phyloP scores from a whole-genome alignment of 2,113 vertebrate species.

The Xiphias gladius region DNA sequence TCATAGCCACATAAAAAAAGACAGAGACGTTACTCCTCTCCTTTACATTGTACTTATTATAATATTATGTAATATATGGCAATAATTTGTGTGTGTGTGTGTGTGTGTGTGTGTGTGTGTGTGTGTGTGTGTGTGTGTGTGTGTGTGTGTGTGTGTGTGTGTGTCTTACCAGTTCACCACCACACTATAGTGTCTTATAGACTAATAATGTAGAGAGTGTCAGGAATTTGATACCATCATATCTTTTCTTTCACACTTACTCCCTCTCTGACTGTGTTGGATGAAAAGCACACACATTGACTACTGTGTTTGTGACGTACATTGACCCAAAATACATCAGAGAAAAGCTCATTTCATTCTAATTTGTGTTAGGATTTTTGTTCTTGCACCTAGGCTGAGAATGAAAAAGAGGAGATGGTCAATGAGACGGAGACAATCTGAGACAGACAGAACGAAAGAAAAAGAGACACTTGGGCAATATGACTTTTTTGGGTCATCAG shows the following conservation, averaged over 20 bases:
- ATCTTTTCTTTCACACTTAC: not conserved
- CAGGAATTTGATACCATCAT: not conserved
- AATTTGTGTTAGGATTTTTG: not conserved
- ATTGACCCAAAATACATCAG: not conserved
- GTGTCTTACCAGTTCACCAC: not conserved
- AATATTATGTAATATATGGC: constrained; percentile 37
- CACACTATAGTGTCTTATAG: no score
- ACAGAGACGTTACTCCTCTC: constrained; percentile 20
- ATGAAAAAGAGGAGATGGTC: not conserved
- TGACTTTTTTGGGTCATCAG: constrained; percentile 40
- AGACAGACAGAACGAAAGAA: constrained; percentile 5
- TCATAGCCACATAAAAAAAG: constrained; percentile 31
- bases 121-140: no score
- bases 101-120: no score
- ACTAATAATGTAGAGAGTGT: not conserved
- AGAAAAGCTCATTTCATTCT: not conserved
- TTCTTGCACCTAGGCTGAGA: not conserved
- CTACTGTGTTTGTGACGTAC: not conserved
- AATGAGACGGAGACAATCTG: not conserved
- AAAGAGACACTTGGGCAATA: constrained; percentile 7
- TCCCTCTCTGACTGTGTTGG: not conserved
- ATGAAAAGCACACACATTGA: not conserved
- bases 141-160: not conserved
- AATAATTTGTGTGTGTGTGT: constrained; percentile 18
- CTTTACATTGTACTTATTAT: not conserved